These are phyloP conservation scores for Tachycineta bicolor DNA, from an alignment of 2,113 vertebrate species.

Conservation along the genomic window DNA sequence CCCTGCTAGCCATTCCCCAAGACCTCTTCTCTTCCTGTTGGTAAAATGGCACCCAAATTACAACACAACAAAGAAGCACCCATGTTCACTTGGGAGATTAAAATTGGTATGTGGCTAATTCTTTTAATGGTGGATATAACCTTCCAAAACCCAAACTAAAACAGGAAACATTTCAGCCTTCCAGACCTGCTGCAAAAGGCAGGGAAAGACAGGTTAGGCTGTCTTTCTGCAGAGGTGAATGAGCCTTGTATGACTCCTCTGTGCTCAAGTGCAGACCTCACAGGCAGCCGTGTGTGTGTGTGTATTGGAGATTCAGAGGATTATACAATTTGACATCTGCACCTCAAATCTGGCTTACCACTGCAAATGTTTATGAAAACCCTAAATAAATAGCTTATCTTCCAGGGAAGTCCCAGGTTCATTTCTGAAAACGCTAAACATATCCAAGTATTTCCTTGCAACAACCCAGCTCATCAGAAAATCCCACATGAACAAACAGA, in stretches of 20 bases:
- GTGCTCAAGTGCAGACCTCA: neutral
- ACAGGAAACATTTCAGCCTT: neutral
- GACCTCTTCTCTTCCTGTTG: neutral
- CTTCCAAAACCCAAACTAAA: neutral
- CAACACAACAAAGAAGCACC: neutral
- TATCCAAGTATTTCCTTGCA: neutral
- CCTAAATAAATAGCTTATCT: neutral
- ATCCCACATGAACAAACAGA: neutral
- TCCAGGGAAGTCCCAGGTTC: neutral
- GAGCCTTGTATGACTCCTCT: neutral
- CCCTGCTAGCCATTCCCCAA: neutral
- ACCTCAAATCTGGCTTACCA: neutral
- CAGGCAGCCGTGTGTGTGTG: rapidly evolving
- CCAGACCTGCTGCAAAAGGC: neutral
- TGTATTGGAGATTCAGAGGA: neutral
- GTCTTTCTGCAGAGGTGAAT: neutral
- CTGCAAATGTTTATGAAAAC: neutral
- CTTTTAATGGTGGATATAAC: neutral
- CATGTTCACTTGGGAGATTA: neutral
- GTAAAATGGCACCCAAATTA: neutral
- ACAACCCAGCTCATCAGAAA: neutral
- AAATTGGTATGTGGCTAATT: neutral
- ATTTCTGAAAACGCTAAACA: neutral
- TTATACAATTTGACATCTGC: neutral
- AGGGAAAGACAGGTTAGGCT: neutral